Conservation (phyloP, 2,888 invertebrate genomes). For the Ophion slaviceki region DNA sequence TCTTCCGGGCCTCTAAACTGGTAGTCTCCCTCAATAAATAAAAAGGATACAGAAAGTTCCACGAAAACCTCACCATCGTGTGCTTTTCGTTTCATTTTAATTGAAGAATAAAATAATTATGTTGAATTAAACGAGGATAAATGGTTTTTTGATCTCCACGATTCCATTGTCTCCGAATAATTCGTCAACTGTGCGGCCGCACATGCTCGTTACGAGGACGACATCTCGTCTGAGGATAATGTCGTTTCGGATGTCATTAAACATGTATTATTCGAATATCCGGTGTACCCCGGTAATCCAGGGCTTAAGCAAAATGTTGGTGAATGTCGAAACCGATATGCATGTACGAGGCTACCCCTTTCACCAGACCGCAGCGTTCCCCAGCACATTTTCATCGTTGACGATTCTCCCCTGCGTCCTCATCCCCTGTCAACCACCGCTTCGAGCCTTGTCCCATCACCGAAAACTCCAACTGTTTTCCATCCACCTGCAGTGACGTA, state of each 20-base stretch:
- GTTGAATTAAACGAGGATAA: background rate
- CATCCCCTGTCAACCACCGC: background rate
- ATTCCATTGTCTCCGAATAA: background rate
- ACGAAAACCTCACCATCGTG: background rate
- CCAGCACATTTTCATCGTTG: constrained; percentile 38
- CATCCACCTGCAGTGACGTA: constrained; percentile 59
- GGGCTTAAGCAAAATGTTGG: constrained; percentile 53
- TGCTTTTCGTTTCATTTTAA: background rate
- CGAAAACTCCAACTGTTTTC: constrained; percentile 60
- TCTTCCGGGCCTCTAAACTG: too few species aligned
- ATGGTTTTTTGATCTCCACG: background rate
- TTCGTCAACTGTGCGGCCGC: background rate
- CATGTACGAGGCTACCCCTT: constrained; percentile 33
- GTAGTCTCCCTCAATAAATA: too few species aligned
- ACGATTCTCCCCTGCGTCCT: constrained; percentile 9
- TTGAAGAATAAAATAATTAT: background rate
- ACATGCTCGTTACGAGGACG: background rate
- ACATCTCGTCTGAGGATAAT: constrained; percentile 16
- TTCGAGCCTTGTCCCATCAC: constrained; percentile 20
- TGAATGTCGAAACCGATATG: constrained; percentile 48
- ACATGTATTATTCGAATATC: constrained; percentile 39
- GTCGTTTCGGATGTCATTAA: constrained; percentile 46
- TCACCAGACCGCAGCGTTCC: constrained; percentile 46
- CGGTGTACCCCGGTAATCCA: constrained; percentile 44
- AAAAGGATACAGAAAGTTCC: too few species aligned